phyloP scores from a whole-genome alignment of 2,113 vertebrate genomes.

The Microcebus jonahi region DNA sequence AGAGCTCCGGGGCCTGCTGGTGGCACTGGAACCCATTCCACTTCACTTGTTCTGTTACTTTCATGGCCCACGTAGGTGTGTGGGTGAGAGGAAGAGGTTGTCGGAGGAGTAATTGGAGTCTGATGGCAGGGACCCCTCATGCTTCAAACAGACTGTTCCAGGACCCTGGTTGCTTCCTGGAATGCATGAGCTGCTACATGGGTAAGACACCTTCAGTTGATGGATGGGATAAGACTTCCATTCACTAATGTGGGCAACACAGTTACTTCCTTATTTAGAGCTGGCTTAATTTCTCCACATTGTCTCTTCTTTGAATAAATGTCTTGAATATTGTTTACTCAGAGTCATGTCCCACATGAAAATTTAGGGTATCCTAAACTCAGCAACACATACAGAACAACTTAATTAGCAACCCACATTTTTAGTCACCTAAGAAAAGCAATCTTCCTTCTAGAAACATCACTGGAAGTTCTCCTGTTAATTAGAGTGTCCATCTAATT shows the following conservation, averaged over 20 bases:
- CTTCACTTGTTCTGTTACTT: background rate
- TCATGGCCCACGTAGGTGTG: background rate
- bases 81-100: background rate
- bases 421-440: conserved; percentile 9
- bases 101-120: background rate
- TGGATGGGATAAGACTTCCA: background rate
- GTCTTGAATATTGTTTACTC: background rate
- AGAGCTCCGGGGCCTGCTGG: too few species aligned
- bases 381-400: background rate
- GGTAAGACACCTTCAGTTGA: background rate
- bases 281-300: background rate
- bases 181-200: background rate
- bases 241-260: background rate
- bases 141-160: background rate
- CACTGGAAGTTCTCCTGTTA: background rate
- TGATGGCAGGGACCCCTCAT: background rate
- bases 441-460: background rate
- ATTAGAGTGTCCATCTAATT: background rate
- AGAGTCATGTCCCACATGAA: background rate
- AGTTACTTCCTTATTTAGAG: background rate
- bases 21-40: too few species aligned
- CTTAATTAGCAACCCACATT: background rate
- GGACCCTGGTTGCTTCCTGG: background rate
- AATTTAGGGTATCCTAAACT: background rate
- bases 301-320: background rate